Evolutionary conservation across 2,797 vertebrate genomes (phyloP), one percentile per base, ranked within the genome.

Genomic region (Pseudochirops cupreus): DNA sequence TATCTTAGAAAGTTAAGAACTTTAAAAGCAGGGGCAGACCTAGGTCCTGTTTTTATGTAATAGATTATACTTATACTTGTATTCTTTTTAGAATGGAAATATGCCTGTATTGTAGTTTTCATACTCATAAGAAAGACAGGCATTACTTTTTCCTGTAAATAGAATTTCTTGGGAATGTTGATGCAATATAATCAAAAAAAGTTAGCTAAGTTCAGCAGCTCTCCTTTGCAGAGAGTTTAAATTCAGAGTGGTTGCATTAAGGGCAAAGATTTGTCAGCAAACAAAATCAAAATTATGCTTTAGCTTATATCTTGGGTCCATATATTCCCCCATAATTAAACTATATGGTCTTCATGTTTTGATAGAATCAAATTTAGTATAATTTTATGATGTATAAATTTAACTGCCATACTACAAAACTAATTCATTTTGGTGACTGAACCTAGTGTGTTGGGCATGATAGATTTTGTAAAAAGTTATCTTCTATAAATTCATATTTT

Each of bases 1-100:
- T 96, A n/a, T 92, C n/a, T 94, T 94, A 24, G 33, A 67, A n/a
- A 16, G 62, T 67, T 67, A 67, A 91, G 62, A 87, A 95, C 93
- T 93, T 95, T 95, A 26, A 97, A 94, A 94, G 87, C 89, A 95
- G 39, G 95, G 53, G 97, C 87, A 67, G 96, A 95, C 28, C 16
- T 95, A 92, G 9, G 59, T 90, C 91, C 39, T 94, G 92, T 87
- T 87, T 87, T 87, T 87, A 93, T 56, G 39, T 9, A 96, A 26
- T 31, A 33, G 93, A n/a, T 31, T 96, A 0, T 96, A 3, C 93
- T 96, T 94, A 7, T 91, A 92, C 94, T 94, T 92, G 33, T 74
- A 89, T 95, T 26, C 46, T 91, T 96, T 67, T n/a, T 67, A 67
- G 33, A 92, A 56, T 92, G 56, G 95, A 53, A 94, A 87, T 50